Evolutionary conservation across 2,888 invertebrate species (phyloP), one percentile per base, ranked within the genome.

Genomic region (Drosophila ezoana): DNA sequence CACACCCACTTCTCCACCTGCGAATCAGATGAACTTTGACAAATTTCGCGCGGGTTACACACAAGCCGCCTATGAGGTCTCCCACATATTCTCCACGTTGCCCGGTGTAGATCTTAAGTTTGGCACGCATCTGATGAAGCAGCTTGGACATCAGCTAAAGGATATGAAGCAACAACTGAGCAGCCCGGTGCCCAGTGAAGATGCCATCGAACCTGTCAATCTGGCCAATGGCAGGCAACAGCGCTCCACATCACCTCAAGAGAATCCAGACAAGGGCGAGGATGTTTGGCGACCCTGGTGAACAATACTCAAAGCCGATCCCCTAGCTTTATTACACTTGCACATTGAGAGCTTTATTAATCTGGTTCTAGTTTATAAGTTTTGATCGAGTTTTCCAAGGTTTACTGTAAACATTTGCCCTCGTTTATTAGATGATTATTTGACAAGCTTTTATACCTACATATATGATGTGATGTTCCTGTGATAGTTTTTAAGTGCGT

Each of bases 41-140:
- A 94, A 97, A 82, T 97, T 97, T 93, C 94, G 96, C 54, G 96
- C 96, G 72, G 97, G 97, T 66, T 97, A 96, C 93, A 97, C 97
- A 59, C 96, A 97, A 88, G 97, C 97, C 88, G 97, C 97, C 72
- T 96, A 96, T 89, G 97, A 97, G 93, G 97, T 97, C 45, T 97
- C 96, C 63, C 94, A 96, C 79, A 96, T 97, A 89, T 93, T 97
- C 81, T 96, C 97, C 9, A 95, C 96, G 35, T 95, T 96, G 43
- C 97, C 97, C 23, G 97, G 97, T 53, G 95, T 97, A 79, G 97
- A 97, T 92, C 95, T 97, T 76, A 95, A 96, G 90, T 93, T 97
- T 72, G 97, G 97, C 45, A 96, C 97, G 37, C 96, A 96, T 90
- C 93, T 97, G 80, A 97, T 97, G 97, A 96, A 97, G 62, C 97